Percentiles rank a stretch among this genome's conserved stretches.
Conservation (phyloP, 2,797 vertebrate genomes). For the Nothura maculosa region DNA sequence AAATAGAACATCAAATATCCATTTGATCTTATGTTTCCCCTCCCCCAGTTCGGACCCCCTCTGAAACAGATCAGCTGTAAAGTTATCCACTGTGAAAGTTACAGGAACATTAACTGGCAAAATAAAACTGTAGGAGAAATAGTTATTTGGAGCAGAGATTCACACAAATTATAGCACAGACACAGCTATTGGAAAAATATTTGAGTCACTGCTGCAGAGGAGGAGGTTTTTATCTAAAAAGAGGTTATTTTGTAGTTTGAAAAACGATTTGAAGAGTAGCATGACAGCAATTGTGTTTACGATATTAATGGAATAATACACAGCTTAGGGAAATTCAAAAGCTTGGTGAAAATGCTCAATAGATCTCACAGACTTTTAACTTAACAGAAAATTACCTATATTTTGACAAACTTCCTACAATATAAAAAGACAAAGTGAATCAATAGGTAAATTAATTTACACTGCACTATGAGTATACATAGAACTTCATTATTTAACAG, state of each 20-base stretch:
- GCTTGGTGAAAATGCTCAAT: neutral
- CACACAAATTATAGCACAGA: neutral
- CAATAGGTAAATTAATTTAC: neutral
- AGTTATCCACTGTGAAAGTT: neutral
- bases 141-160: conserved; percentile 5
- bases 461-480: neutral
- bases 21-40: neutral
- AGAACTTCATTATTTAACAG: conserved; percentile 2
- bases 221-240: conserved; percentile 25
- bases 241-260: conserved; percentile 26
- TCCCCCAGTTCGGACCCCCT: neutral
- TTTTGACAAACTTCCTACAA: neutral
- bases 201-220: neutral
- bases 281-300: conserved; percentile 35
- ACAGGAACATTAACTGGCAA: neutral
- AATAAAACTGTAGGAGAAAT: neutral
- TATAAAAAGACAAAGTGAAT: neutral
- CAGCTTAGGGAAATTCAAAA: conserved; percentile 20
- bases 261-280: neutral
- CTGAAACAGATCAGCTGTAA: neutral
- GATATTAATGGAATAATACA: conserved; percentile 3
- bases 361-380: neutral
- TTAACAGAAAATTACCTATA: neutral
- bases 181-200: conserved; percentile 1
- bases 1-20: neutral